Evolutionary conservation across 2,888 invertebrate genomes (phyloP), one percentile per base, ranked within the genome.

Genomic region (Drosophila kokeensis): DNA sequence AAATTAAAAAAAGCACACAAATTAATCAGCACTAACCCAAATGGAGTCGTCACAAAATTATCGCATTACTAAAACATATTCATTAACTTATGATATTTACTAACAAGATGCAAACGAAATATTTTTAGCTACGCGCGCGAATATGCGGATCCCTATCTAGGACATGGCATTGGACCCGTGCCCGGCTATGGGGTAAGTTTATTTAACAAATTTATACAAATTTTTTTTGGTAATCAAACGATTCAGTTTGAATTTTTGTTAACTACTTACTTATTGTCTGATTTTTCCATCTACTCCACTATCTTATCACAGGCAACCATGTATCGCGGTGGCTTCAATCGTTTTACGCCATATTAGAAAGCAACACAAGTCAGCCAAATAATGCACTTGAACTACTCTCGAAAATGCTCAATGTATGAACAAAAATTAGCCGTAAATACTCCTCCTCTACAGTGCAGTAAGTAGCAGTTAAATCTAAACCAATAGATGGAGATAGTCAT

Each of bases 131-230:
- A 98, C 93, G 97, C 97, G 90, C 95, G 98, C 93, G 98, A 98
- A 92, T 97, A 97, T 92, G 96, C 97, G 89, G 98, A 99, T 94
- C 98, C 98, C 71, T 98, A 98, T 94, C 94, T 99, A 92, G 98
- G 97, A 87, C 98, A 98, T 94, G 96, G 98, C 81, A 98, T 99
- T 93, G 99, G 99, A 92, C 99, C 99, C 89, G 97, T 99, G 91
- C 97, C 99, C 86, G 98, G 98, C 92, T 99, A 99, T 94, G 98
- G 98, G 95, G 98, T 99, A 95, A 96, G 95, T 90, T 42, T 55
- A 24, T 2, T 8, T n/a, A 15, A 7, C 0, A 4, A 32, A 45
- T 11, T n/a, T 18, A 8, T 2, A 24, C 6, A 2, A 29, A 8
- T n/a, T 7, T 18, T 15, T 2, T 11, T 18, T 21, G 21, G 4